Evolutionary conservation across 2,797 vertebrate species (phyloP), one percentile per base, ranked within the genome.

Genomic region (Macrochelys suwanniensis): DNA sequence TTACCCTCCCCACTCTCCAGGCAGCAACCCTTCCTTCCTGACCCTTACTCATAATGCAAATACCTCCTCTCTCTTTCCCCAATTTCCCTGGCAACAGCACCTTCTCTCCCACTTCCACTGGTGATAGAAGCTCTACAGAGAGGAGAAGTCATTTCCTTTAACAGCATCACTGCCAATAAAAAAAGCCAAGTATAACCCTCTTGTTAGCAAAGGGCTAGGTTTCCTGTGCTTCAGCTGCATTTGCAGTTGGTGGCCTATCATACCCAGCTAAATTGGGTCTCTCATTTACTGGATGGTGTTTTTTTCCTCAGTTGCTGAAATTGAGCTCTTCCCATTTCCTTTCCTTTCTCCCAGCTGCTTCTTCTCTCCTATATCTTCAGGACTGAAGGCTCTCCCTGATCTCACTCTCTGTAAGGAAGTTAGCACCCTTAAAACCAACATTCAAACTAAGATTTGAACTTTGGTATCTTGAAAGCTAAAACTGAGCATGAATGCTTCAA

Each of bases 91-190:
- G 28, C 42, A 61, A 9, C 90, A 93, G 82, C 84, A 71, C 21
- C 21, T 42, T 71, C 68, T 42, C 37, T 42, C 21, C 74, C n/a
- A 88, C 91, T 87, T 92, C 94, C 96, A 93, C n/a, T n/a, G n/a
- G n/a, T 93, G 94, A 93, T 95, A 82, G 90, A 94, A 68, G 59
- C 82, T 7, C 9, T 90, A 71, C 83, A 91, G 57, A 78, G 85
- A 31, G 45, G 89, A 19, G 15, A 89, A 94, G 95, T 94, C 82
- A 87, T 93, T 94, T 95, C 82, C 88, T 95, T 93, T 89, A 82
- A 92, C 94, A 96, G 87, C 71, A 88, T 45, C 65, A 25, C 49
- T 94, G 57, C 90, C 82, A 88, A 61, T 92, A 94, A 94, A 85
- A 87, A 56, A 94, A 90, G 92, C 57, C 42, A 13, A 65, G 19